phyloP scores from a whole-genome alignment of 2,888 invertebrate genomes.

The Gerris lacustris region DNA sequence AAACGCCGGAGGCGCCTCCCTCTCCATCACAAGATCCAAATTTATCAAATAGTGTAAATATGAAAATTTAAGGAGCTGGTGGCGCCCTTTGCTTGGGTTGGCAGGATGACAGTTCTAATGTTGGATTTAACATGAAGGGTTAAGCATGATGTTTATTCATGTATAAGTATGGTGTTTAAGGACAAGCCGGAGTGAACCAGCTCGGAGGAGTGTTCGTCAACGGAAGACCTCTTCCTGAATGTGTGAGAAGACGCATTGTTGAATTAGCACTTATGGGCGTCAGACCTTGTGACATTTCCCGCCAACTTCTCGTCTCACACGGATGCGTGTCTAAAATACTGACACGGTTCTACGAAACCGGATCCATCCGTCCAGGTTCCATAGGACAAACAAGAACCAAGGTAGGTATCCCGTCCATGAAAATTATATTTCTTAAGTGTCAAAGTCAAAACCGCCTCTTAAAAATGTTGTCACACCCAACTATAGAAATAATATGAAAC shows the following conservation, averaged over 20 bases:
- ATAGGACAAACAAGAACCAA: slow-evolving; percentile 92
- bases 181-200: slow-evolving; percentile 95
- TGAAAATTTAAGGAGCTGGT: too few relatives aligned
- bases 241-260: slow-evolving; percentile 83
- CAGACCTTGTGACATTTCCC: slow-evolving; percentile 89
- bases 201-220: slow-evolving; percentile 94
- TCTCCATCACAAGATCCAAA: too few relatives aligned
- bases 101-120: too few relatives aligned
- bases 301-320: slow-evolving; percentile 88
- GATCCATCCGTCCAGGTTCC: slow-evolving; percentile 87
- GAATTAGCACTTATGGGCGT: slow-evolving; percentile 90
- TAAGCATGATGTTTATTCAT: too few relatives aligned
- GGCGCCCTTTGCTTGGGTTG: too few relatives aligned
- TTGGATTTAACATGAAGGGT: too few relatives aligned
- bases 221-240: slow-evolving; percentile 91
- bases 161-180: slow-evolving; percentile 39
- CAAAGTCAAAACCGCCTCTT: too few relatives aligned
- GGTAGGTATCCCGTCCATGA: slow-evolving; percentile 43
- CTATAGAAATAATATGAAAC: too few relatives aligned
- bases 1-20: too few relatives aligned
- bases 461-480: too few relatives aligned
- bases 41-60: too few relatives aligned
- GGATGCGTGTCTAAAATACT: slow-evolving; percentile 96
- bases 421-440: too few relatives aligned
- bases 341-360: slow-evolving; percentile 92